These are phyloP conservation scores for Hydraecia micacea DNA, from an alignment of 2,888 invertebrate species.

Conservation along the genomic window DNA sequence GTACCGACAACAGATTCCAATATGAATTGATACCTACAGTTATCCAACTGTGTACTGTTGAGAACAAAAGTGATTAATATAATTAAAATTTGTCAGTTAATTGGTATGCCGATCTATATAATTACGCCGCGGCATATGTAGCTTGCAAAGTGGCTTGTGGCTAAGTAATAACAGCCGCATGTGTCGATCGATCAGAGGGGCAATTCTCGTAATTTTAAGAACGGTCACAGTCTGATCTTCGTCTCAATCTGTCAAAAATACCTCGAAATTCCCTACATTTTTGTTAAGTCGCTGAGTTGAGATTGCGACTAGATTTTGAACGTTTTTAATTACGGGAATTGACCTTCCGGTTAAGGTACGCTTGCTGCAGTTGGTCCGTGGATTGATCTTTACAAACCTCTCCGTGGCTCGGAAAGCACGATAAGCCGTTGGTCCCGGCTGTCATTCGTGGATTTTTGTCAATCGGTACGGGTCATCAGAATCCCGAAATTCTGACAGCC, in stretches of 20 bases:
- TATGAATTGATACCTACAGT: constrained; percentile 74
- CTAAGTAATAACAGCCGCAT: neutral
- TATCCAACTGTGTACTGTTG: constrained; percentile 57
- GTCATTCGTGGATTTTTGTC: no score
- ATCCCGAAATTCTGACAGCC: no score
- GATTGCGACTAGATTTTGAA: neutral
- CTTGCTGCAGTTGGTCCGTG: no score
- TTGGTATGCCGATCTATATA: constrained; percentile 5
- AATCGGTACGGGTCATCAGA: no score
- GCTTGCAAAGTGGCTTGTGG: neutral
- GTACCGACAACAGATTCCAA: constrained; percentile 70
- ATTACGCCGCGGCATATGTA: neutral
- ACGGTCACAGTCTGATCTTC: no score
- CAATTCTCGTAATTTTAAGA: neutral
- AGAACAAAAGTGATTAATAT: constrained; percentile 31
- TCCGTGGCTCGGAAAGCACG: no score
- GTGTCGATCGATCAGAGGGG: no score
- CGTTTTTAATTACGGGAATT: neutral
- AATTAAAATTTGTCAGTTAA: constrained; percentile 22
- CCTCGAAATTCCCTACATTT: neutral
- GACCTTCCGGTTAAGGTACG: no score
- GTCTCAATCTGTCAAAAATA: neutral
- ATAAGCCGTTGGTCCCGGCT: no score
- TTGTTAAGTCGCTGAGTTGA: no score
- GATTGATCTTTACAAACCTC: no score